Conservation (phyloP, 2,113 vertebrate species). For the Lampris incognitus region DNA sequence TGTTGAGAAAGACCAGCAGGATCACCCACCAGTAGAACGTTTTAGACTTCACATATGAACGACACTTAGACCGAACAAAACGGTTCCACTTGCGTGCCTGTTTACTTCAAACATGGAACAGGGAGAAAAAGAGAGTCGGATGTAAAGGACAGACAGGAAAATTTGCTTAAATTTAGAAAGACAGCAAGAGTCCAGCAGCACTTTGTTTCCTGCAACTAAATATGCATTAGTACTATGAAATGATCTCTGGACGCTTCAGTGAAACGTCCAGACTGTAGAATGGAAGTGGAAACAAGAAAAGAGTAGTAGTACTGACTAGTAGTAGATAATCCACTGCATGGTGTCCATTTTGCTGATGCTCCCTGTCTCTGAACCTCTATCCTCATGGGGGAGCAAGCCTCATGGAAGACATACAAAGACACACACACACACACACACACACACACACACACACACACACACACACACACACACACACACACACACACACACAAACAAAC, state of each 20-base stretch:
- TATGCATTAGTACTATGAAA: too few species aligned
- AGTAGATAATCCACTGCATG: conserved; percentile 88
- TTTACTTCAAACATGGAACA: conserved; percentile 71
- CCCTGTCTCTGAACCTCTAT: conserved; percentile 87
- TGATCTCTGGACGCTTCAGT: not conserved
- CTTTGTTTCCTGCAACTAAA: too few species aligned
- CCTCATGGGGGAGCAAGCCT: conserved; percentile 87
- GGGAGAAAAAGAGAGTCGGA: not conserved
- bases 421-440: not conserved
- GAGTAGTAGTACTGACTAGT: conserved; percentile 84
- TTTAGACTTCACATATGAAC: conserved; percentile 87
- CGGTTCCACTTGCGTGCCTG: conserved; percentile 90
- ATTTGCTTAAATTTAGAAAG: not conserved
- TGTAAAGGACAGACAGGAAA: not conserved
- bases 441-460: conserved; percentile 17
- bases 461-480: conserved; percentile 8
- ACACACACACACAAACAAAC: not conserved
- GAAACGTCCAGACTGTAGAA: too few species aligned
- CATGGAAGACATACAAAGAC: conserved; percentile 14
- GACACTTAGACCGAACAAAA: conserved; percentile 88
- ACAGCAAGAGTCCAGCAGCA: not conserved
- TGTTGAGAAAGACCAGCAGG: conserved; percentile 90
- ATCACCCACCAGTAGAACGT: conserved; percentile 95
- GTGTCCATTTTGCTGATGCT: conserved; percentile 89
- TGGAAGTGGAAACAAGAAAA: too few species aligned